Percentiles rank a stretch among this genome's conserved stretches.
phyloP scores from a whole-genome alignment of 2,113 vertebrate genomes.

The Larimichthys polyactis region DNA sequence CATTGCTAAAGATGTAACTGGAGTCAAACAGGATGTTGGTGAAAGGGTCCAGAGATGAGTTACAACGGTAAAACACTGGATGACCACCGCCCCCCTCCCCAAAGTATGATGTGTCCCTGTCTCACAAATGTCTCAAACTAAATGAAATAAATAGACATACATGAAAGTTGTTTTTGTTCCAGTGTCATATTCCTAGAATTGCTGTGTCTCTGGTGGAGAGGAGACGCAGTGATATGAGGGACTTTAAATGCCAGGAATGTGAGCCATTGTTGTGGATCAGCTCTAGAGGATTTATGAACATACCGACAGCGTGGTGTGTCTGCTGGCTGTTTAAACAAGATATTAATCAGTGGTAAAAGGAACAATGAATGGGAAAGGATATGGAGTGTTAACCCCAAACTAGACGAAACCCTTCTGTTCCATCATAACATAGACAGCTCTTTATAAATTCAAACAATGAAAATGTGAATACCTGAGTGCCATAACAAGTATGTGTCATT shows the following conservation, averaged over 20 bases:
- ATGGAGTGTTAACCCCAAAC: conserved; percentile 74
- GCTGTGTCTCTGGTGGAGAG: conserved; percentile 61
- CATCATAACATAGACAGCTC: conserved; percentile 55
- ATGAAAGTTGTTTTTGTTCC: conserved; percentile 63
- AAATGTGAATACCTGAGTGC: conserved; percentile 64
- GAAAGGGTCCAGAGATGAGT: conserved; percentile 34
- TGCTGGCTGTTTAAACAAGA: conserved; percentile 88
- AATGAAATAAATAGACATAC: conserved; percentile 62
- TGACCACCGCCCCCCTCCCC: conserved; percentile 17
- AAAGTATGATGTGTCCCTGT: conserved; percentile 42
- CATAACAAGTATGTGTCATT: conserved; percentile 43
- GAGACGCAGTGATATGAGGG: conserved; percentile 75
- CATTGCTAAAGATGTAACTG: conserved; percentile 31
- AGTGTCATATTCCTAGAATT: conserved; percentile 70
- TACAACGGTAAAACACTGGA: conserved; percentile 20
- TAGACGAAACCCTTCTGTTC: conserved; percentile 65
- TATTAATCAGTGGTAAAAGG: conserved; percentile 84
- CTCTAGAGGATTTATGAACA: conserved; percentile 85
- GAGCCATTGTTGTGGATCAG: conserved; percentile 87
- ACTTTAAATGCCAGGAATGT: conserved; percentile 81
- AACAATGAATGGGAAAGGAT: conserved; percentile 87
- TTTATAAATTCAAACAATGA: conserved; percentile 69
- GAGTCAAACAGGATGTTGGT: conserved; percentile 30
- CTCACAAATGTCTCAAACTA: conserved; percentile 43
- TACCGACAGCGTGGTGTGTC: conserved; percentile 75